Base-by-base conservation (phyloP, 2,113 vertebrate genomes). In the Tragelaphus imberbis region DNA sequence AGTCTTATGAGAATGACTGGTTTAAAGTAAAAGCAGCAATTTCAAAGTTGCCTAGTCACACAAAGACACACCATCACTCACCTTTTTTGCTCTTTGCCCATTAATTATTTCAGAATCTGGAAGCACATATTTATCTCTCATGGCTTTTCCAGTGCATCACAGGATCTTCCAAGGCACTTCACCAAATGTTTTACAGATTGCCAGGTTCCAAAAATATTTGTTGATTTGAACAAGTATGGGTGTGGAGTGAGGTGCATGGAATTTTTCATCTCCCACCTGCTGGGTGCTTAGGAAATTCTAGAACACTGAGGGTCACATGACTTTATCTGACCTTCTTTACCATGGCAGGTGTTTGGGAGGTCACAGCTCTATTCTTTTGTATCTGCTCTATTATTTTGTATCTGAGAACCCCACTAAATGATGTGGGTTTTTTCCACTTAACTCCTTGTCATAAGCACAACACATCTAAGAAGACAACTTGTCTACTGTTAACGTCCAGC, bases 1-100 rank as follows among this genome's bases (percentile, higher is more conserved):
- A 11, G 23, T 68, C 77, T 92, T 94, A 28, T 33, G 40, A 91
- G 51, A 97, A 58, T 59, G n/a, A 79, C 6, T 51, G 36, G 25
- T 56, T 95, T 94, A 88, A 91, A 53, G 13, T 79, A 80, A 93
- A 84, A 90, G 77, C 79, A 91, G 40, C 81, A 80, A 89, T 92
- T 65, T 63, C 55, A 86, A 96, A 87, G n/a, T 82, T 85, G 19
- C 21, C 77, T 63, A 7, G 13, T 91, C 30, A 86, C 14, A 65
- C 33, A 61, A 84, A 75, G 30, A 49, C 3, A 36, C 25, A 77
- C 6, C 3, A 6, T 68, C 51, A 89, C 84, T 84, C 87, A 59
- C 81, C 25, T 79, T 84, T 88, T 82, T 80, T 96, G 82, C 80
- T 96, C 33, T 94, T 63, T 97, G 33, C 13, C 63, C 47, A 28